Percentiles rank a stretch among this genome's conserved stretches.
Conservation (phyloP, 2,797 vertebrate species). For the Chelonia mydas region DNA sequence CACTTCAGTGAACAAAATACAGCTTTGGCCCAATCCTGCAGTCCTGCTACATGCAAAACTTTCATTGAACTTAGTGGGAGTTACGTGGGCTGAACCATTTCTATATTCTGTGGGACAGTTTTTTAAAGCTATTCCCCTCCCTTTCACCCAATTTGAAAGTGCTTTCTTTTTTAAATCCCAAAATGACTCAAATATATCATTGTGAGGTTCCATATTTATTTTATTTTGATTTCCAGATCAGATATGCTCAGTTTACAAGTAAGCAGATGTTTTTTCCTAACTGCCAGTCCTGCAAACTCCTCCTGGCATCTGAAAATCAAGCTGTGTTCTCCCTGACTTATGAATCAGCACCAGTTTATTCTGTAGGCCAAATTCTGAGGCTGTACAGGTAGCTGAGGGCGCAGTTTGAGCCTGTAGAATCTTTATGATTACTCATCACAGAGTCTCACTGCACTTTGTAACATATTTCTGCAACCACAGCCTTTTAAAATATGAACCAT, state of each 20-base stretch:
- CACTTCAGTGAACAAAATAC: neutral
- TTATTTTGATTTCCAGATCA: neutral
- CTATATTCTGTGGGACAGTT: neutral
- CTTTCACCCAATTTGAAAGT: neutral
- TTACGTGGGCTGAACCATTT: neutral
- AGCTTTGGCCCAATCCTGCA: neutral
- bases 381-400: conserved; percentile 11
- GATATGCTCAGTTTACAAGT: neutral
- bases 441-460: rapidly evolving
- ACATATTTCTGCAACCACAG: neutral
- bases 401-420: neutral
- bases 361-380: conserved; percentile 24
- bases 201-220: neutral
- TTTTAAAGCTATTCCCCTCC: neutral
- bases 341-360: neutral
- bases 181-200: neutral
- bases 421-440: conserved; percentile 14
- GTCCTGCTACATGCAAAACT: neutral
- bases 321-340: neutral
- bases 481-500: neutral
- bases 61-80: neutral
- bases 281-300: neutral
- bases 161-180: neutral
- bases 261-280: neutral
- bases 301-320: neutral